These are phyloP conservation scores for Cerceris ruficornis DNA, from an alignment of 2,888 invertebrate genomes.

Conservation along the genomic window DNA sequence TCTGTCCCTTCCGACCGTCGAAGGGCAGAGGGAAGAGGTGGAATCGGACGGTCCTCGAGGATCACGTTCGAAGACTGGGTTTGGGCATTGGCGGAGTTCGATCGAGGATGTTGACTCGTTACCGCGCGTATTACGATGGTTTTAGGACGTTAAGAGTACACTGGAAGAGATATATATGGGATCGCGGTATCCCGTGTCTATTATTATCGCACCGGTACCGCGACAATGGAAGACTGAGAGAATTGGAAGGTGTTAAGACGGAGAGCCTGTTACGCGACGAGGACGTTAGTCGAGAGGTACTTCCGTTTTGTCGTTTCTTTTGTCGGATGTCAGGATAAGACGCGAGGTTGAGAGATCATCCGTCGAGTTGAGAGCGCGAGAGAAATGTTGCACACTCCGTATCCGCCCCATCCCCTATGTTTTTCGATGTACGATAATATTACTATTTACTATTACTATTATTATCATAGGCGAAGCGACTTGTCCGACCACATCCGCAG, in stretches of 20 bases:
- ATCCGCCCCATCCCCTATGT: slow-evolving; percentile 23
- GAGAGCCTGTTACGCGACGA: no score
- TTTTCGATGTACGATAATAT: slow-evolving; percentile 42
- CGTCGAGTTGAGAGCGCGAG: neutral
- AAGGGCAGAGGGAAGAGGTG: no score
- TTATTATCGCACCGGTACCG: no score
- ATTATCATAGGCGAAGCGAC: slow-evolving; percentile 38
- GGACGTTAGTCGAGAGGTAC: no score
- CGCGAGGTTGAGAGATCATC: slow-evolving; percentile 7
- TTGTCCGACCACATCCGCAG: slow-evolving; percentile 74
- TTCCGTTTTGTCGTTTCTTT: neutral
- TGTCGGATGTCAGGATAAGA: slow-evolving; percentile 33
- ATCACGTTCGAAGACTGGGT: neutral
- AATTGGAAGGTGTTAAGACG: no score
- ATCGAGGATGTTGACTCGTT: neutral
- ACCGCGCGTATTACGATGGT: neutral
- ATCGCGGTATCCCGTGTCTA: no score
- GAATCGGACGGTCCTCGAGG: neutral
- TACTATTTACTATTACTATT: no score
- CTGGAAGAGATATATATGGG: no score
- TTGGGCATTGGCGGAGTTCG: neutral
- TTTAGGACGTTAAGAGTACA: neutral
- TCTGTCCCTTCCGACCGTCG: no score
- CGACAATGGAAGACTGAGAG: no score
- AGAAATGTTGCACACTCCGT: slow-evolving; percentile 28